Evolutionary conservation across 2,113 vertebrate genomes (phyloP).

Genomic region (Piliocolobus tephrosceles): DNA sequence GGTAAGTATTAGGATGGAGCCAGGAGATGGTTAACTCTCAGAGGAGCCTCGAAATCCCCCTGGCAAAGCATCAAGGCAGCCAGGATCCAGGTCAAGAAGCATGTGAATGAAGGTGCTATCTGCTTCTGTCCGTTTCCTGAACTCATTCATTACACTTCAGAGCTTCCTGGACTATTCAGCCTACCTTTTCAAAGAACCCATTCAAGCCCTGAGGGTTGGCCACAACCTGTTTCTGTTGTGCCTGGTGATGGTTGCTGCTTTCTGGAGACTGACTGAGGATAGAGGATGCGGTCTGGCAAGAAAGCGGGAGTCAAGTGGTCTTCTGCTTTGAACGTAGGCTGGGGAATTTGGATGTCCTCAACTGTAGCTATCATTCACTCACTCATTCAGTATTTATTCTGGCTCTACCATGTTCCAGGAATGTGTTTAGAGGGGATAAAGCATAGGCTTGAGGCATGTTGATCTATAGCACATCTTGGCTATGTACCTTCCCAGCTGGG

Average conservation of each 20-base stretch:
- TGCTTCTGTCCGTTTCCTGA: not conserved
- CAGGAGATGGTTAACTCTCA: not conserved
- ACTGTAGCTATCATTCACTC: not conserved
- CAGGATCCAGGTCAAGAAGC: not conserved
- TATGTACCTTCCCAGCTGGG: not conserved
- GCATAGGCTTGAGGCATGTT: not conserved
- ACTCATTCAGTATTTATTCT: not conserved
- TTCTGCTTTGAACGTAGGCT: not conserved
- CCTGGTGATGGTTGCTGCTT: not conserved
- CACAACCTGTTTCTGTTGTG: not conserved
- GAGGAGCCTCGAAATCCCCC: not conserved
- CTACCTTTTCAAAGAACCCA: not conserved
- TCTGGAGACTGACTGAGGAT: not conserved
- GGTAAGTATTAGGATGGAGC: not conserved
- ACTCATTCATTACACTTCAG: not conserved
- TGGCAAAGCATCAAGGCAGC: not conserved
- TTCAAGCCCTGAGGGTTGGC: not conserved
- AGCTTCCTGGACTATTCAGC: not conserved
- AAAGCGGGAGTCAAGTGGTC: not conserved
- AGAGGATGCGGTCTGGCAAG: not conserved
- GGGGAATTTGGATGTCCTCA: not conserved
- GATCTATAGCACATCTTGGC: not conserved
- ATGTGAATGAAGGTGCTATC: not conserved
- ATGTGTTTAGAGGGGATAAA: not conserved
- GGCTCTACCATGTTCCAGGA: not conserved